phyloP scores from a whole-genome alignment of 2,797 vertebrate genomes.

The Sciurus vulgaris region DNA sequence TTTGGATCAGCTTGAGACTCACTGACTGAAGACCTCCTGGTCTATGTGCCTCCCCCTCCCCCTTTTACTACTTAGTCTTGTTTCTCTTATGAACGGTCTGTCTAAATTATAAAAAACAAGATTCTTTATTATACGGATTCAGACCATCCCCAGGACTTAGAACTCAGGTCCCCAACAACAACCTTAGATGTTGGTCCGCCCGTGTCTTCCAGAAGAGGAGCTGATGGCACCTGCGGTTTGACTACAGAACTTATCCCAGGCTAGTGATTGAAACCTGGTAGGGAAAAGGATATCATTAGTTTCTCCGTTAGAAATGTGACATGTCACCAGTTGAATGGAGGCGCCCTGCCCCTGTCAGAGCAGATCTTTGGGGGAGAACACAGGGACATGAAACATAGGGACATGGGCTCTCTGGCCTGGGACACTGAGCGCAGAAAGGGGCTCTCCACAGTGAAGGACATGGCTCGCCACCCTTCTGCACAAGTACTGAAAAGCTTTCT shows the following conservation, averaged over 20 bases:
- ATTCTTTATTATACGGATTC: neutral
- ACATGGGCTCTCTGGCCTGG: neutral
- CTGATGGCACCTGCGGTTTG: neutral
- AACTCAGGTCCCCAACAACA: neutral
- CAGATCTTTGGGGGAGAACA: neutral
- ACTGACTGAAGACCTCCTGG: neutral
- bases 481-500: neutral
- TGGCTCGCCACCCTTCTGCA: neutral
- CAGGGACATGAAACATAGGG: neutral
- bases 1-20: neutral
- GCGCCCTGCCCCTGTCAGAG: neutral
- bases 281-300: neutral
- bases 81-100: neutral
- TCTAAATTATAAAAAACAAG: neutral
- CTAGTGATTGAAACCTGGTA: neutral
- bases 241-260: neutral
- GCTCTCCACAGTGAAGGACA: neutral
- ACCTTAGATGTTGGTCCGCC: neutral
- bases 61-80: neutral
- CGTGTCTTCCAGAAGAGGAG: neutral
- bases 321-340: neutral
- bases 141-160: neutral
- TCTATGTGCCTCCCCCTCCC: neutral
- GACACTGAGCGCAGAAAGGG: neutral
- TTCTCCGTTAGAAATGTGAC: neutral